Conservation (phyloP, 2,113 vertebrate species). For the Malaclemys terrapin region DNA sequence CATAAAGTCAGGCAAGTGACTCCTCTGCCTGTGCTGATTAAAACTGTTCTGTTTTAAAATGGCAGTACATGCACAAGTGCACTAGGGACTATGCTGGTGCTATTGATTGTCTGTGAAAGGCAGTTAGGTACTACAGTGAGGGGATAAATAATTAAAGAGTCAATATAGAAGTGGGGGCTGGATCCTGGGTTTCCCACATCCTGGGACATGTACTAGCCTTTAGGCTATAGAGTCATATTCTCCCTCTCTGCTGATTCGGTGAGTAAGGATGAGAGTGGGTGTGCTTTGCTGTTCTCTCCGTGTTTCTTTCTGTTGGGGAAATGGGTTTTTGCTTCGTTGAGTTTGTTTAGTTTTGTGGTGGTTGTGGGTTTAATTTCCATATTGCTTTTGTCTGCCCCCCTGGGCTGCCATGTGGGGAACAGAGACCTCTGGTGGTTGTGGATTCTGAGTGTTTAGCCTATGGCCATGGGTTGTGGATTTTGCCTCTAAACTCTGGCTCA, state of each 20-base stretch:
- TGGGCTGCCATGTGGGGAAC: background rate
- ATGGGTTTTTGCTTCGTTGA: background rate
- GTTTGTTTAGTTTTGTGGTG: background rate
- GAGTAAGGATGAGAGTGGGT: too few relatives aligned
- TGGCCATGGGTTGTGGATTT: background rate
- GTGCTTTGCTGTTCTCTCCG: too few relatives aligned
- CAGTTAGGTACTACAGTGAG: background rate
- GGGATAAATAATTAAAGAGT: background rate
- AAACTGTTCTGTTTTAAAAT: conserved; percentile 2
- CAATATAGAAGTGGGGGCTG: too few relatives aligned
- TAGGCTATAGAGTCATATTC: too few relatives aligned
- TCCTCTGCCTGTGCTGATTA: conserved; percentile 34
- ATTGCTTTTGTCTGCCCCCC: background rate
- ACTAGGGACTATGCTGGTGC: background rate
- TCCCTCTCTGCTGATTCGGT: too few relatives aligned
- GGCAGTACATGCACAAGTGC: too few relatives aligned
- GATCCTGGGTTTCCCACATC: background rate
- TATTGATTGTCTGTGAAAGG: background rate
- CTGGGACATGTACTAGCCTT: too few relatives aligned
- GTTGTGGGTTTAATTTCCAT: background rate
- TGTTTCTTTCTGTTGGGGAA: background rate
- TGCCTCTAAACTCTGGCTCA: background rate
- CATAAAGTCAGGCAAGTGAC: conserved; percentile 17
- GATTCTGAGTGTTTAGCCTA: background rate
- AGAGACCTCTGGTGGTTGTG: background rate